Base-by-base conservation (phyloP, 1,140 invertebrate genomes). In the Berghia stephanieae region DNA sequence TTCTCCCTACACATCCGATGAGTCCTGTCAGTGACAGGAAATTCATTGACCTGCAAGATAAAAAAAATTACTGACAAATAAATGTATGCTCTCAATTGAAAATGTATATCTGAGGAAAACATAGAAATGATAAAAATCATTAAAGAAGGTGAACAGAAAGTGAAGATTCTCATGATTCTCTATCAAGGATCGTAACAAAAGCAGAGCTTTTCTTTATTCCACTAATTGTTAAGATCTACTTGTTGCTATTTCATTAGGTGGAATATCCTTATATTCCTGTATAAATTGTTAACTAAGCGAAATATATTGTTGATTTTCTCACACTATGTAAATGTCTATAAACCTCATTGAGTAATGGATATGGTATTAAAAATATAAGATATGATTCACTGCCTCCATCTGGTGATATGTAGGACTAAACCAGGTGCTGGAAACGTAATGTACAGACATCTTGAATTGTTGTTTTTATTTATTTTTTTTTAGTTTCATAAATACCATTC, bases 1-100 rank as follows among this genome's bases (percentile, higher is more conserved):
- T 75, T 75, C 38, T 75, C 73, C 31, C 73, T 34, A 67, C 73
- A 75, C 36, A 57, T n/a, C 2, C 73, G 73, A 31, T 66, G 67
- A 31, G 63, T 63, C 60, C 67, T 75, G 40, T 67, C 49, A 1
- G 55, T 63, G 27, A 34, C 36, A 21, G n/a, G 57, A 43, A 75
- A 67, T n/a, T 75, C 73, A 46, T 75, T 75, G 10, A 40, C 42
- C 73, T 75, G 42, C 2, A 75, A 63, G 43, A 3, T 34, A 42
- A 67, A 67, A 34, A 57, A 6, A 57, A 6, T 2, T 6, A 18
- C 52, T 57, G 52, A 31, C n/a, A 57, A 49, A 57, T 27, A 3
- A 27, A 31, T 57, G 55, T 57, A 21, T 6, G 6, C 34, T 3
- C 34, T 6, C 46, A 49, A 10, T 13, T 49, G 46, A 49, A 49